These are phyloP conservation scores for Phyllotreta striolata DNA, from an alignment of 2,888 invertebrate species.

Conservation along the genomic window DNA sequence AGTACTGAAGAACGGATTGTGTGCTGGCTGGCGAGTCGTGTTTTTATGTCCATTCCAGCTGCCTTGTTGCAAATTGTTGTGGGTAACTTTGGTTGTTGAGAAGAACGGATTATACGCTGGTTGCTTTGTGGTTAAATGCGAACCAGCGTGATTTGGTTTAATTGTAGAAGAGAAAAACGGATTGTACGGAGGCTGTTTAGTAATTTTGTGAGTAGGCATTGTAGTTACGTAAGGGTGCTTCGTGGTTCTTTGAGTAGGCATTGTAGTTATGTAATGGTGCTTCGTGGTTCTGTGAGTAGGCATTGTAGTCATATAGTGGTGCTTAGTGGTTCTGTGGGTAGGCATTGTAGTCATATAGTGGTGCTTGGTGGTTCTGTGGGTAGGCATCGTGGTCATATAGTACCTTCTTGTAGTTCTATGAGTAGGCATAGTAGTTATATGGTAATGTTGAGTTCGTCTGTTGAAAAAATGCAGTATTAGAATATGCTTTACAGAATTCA, in stretches of 20 bases:
- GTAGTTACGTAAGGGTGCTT: slow-evolving; percentile 7
- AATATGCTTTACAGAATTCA: too few relatives aligned
- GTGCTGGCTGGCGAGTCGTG: slow-evolving; percentile 23
- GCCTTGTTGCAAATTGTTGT: too few relatives aligned
- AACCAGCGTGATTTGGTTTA: background rate
- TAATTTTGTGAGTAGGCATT: slow-evolving; percentile 16
- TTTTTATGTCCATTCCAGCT: background rate
- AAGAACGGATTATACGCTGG: slow-evolving; percentile 26
- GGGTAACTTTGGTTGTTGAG: too few relatives aligned
- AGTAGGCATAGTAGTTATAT: slow-evolving; percentile 11
- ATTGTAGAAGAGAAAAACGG: slow-evolving; percentile 19
- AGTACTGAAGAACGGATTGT: slow-evolving; percentile 20
- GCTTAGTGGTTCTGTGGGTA: slow-evolving; percentile 2
- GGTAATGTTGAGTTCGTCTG: background rate
- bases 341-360: slow-evolving; percentile 11
- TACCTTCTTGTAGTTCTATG: slow-evolving; percentile 8
- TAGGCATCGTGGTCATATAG: slow-evolving; percentile 17
- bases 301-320: slow-evolving; percentile 5
- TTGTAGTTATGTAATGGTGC: slow-evolving; percentile 6
- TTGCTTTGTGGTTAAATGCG: slow-evolving; percentile 12
- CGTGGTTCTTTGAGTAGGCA: slow-evolving; percentile 14
- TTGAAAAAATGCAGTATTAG: background rate
- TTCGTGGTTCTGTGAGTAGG: slow-evolving; percentile 22
- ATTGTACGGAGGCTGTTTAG: slow-evolving; percentile 24
- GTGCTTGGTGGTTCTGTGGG: background rate